These are phyloP conservation scores for Capra hircus DNA, from an alignment of 2,113 vertebrate genomes.

Conservation along the genomic window DNA sequence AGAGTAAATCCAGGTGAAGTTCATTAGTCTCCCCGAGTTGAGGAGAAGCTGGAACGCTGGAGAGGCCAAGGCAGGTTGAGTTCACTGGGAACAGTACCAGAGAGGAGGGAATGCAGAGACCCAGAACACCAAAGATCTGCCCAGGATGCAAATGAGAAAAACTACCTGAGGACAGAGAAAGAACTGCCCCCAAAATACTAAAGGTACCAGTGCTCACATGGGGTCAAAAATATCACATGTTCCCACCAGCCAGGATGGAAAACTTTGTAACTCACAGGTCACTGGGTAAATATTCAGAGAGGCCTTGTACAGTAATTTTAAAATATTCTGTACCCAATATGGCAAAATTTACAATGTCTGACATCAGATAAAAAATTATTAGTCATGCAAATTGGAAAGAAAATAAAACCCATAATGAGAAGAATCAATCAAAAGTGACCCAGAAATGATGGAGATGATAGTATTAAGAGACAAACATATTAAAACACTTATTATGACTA, in stretches of 20 bases:
- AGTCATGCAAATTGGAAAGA: not conserved
- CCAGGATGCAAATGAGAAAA: not conserved
- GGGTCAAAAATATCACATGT: not conserved
- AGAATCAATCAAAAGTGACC: not conserved
- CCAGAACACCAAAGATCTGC: not conserved
- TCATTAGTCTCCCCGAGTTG: not conserved
- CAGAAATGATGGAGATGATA: not conserved
- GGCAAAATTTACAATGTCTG: not conserved
- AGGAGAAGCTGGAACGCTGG: not conserved
- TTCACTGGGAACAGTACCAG: not conserved
- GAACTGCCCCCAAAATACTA: not conserved
- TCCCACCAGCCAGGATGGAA: not conserved
- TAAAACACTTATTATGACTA: not conserved
- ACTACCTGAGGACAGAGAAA: constrained; percentile 9
- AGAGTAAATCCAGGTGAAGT: not conserved
- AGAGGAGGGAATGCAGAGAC: not conserved
- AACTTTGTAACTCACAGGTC: not conserved
- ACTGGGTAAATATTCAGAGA: not conserved
- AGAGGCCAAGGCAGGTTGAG: not conserved
- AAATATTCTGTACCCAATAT: not conserved
- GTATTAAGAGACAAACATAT: not conserved
- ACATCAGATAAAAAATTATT: constrained; percentile 1
- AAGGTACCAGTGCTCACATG: not conserved
- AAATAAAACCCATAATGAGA: not conserved
- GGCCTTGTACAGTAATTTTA: not conserved